Evolutionary conservation across 2,797 vertebrate genomes (phyloP).

Genomic region (Emydoidea blandingii): DNA sequence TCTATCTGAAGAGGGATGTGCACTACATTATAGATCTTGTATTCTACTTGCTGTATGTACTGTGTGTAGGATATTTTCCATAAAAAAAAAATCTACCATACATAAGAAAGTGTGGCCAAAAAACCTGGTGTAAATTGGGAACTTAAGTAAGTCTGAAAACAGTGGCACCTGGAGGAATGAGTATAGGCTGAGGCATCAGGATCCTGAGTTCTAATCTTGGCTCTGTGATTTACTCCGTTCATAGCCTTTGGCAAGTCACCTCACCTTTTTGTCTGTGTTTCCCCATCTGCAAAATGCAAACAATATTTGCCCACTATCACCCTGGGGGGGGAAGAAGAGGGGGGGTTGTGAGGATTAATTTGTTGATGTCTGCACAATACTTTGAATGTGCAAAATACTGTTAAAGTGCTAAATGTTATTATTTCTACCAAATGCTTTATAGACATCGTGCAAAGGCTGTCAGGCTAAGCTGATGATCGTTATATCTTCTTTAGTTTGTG

Average conservation of each 20-base stretch:
- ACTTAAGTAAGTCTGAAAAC: neutral
- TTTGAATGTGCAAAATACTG: neutral
- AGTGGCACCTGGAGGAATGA: neutral
- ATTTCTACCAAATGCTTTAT: neutral
- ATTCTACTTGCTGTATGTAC: neutral
- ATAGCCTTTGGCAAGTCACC: accelerated
- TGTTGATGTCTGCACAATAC: neutral
- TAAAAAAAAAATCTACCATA: neutral
- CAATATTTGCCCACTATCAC: neutral
- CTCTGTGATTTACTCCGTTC: neutral
- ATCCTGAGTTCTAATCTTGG: neutral
- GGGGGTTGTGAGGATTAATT: neutral
- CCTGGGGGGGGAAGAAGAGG: neutral
- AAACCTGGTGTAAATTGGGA: neutral
- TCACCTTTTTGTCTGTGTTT: neutral
- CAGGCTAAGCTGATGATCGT: neutral
- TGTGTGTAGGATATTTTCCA: neutral
- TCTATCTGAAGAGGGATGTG: neutral
- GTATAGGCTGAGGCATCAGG: neutral
- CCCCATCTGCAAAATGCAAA: neutral
- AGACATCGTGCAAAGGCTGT: neutral
- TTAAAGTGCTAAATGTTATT: neutral
- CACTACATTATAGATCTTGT: neutral
- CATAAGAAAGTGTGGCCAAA: neutral
- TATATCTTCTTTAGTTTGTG: neutral